Base-by-base conservation (phyloP, 1,140 invertebrate species). In the Bombus breviceps region DNA sequence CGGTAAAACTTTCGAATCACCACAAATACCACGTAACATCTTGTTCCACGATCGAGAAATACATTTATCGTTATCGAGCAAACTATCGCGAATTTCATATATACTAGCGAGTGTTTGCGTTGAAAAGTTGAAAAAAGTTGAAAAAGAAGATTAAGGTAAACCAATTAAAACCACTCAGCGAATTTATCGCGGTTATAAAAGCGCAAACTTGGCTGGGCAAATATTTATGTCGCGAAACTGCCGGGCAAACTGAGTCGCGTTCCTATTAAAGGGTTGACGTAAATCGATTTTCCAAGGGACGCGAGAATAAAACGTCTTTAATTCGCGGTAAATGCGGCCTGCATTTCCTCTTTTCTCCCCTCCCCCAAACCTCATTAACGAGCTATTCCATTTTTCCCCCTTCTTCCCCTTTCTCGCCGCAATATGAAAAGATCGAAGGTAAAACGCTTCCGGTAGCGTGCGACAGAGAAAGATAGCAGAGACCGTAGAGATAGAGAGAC, bases 381-480 rank as follows among this genome's bases (percentile, higher is more conserved):
- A 64, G 75, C 39, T 9, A 34, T 34, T 62, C 18, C 22, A 22
- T 22, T 53, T 57, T 22, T 34, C 22, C 34, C 3, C 28, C 3
- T n/a, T 28, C 25, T 57, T 12, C 32, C 32, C 25, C 32, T 57
- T 25, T 53, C 53, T 34, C 47, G 5, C 15, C 68, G 22, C 34
- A 68, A 53, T 41, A 78, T 43, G n/a, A 41, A 34, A 28, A 78
- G 53, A 41, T 71, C 53, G 74, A 83, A 83, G 43, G 66, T 18
- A 22, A 59, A 83, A 59, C 47, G 53, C n/a, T 76, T 69, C 22
- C 79, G 37, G 15, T 64, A 6, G 57, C 22, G 41, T 13, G 25
- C 39, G n/a, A 68, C 37, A 32, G 64, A 80, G 76, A 74, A 74
- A 68, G 78, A 85, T 64, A 85, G 34, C 47, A 37, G 57, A 13